phyloP scores from a whole-genome alignment of 1,140 invertebrate genomes.

The Chrysoperla carnea region DNA sequence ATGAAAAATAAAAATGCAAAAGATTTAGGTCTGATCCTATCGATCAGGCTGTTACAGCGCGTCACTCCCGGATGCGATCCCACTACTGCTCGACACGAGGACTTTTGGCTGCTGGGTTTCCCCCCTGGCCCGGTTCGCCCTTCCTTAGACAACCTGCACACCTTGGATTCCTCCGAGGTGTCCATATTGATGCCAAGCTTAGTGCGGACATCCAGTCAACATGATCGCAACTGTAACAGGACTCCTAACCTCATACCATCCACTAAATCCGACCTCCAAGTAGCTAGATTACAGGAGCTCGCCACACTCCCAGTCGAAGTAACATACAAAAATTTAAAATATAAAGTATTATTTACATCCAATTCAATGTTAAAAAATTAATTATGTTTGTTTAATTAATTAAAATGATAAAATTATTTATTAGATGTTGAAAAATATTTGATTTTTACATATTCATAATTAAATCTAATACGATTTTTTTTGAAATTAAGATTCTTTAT shows the following conservation, averaged over 20 bases:
- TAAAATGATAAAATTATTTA: too few species aligned
- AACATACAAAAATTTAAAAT: too few species aligned
- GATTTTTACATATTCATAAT: too few species aligned
- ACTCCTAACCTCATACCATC: slow-evolving; percentile 74
- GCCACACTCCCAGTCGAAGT: slow-evolving; percentile 65
- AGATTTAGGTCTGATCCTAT: slow-evolving; percentile 50
- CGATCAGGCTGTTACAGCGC: slow-evolving; percentile 56
- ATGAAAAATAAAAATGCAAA: neutral
- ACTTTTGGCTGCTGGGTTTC: slow-evolving; percentile 89
- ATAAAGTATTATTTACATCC: too few species aligned
- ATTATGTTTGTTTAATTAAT: too few species aligned
- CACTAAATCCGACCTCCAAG: slow-evolving; percentile 71
- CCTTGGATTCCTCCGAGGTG: slow-evolving; percentile 51
- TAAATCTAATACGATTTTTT: too few species aligned
- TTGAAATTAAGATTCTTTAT: too few species aligned
- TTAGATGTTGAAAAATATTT: too few species aligned
- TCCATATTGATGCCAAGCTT: slow-evolving; percentile 82
- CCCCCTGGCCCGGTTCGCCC: slow-evolving; percentile 84
- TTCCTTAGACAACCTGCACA: slow-evolving; percentile 78
- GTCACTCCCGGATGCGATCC: slow-evolving; percentile 85
- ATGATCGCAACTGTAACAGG: slow-evolving; percentile 31
- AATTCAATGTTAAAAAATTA: too few species aligned
- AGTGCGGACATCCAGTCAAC: slow-evolving; percentile 67
- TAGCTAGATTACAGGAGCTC: slow-evolving; percentile 86
- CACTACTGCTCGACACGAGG: slow-evolving; percentile 85